Evolutionary conservation across 2,888 invertebrate species (phyloP), one percentile per base, ranked within the genome.

Genomic region (Anoncus sp.): DNA sequence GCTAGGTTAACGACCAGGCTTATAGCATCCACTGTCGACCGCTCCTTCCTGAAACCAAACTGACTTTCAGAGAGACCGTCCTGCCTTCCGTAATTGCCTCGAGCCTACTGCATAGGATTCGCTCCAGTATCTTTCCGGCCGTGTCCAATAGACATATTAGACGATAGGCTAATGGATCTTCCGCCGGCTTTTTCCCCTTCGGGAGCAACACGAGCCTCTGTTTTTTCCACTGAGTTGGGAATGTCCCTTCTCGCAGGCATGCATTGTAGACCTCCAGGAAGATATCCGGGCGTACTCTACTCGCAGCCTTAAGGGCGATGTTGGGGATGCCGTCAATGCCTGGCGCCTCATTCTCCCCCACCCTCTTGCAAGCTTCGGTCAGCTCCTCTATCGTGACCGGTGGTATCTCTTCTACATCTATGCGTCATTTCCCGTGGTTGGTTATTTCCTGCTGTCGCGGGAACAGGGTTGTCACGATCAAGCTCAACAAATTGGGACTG

Each of bases 241-340:
- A 85, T 7, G 20, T 63, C 7, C 80, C 79, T 27, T 79, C 80
- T 12, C 9, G 18, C 2, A 81, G 74, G 57, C 77, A 78, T 12
- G 65, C 9, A 18, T 80, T 60, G 38, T 78, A 73, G 1, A 65
- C 40, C 24, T 77, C 73, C 1, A 81, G 24, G 72, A 82, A 84
- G 10, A 85, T 4, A 0, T 51, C 69, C 3, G 82, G 81, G 3
- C 59, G 65, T 57, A 38, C 66, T 7, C 53, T 51, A 3, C 83
- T 77, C 9, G 74, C 71, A 1, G 77, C 27, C 24, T 83, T 81
- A 9, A 85, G 40, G 3, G 76, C 80, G 0, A 78, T 59, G 40
- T 78, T 81, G 1, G 82, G 81, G 18, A 85, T 82, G 9, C 71
- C 75, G 27, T 84, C 83, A 62, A 79, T 12, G 0, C 81, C 81